Evolutionary conservation across 2,113 vertebrate species (phyloP).

Genomic region (Plecturocebus donacophilus): DNA sequence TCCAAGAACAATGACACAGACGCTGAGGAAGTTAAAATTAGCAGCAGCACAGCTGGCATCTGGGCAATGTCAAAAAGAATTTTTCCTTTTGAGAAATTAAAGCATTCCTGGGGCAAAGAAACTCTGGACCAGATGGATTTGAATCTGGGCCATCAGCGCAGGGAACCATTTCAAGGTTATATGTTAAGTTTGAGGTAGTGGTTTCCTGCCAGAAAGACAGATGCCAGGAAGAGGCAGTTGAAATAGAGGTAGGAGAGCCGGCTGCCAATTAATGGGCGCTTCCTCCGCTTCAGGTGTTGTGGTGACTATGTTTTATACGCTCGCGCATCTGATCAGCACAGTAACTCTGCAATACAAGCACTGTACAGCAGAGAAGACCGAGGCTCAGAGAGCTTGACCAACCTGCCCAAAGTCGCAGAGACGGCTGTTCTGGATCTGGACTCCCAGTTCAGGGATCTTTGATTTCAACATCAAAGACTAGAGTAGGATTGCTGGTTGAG

Average conservation of each 20-base stretch:
- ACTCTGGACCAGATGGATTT: background rate
- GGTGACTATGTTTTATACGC: accelerated
- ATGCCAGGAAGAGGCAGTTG: accelerated
- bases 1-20: background rate
- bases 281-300: accelerated
- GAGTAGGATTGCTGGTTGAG: no score
- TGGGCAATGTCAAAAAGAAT: background rate
- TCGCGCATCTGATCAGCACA: accelerated
- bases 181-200: background rate
- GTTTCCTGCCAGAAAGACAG: background rate
- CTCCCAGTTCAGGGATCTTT: background rate
- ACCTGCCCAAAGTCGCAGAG: background rate
- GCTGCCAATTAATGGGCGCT: accelerated
- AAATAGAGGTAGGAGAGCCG: background rate
- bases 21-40: background rate
- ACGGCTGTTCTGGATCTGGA: no score
- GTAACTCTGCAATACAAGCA: accelerated
- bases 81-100: background rate
- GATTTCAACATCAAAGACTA: background rate
- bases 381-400: background rate
- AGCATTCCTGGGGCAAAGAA: background rate
- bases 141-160: background rate
- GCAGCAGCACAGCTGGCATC: background rate
- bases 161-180: background rate
- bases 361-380: background rate